These are phyloP conservation scores for Hycleus phaleratus DNA, from an alignment of 1,140 invertebrate species.

Conservation along the genomic window DNA sequence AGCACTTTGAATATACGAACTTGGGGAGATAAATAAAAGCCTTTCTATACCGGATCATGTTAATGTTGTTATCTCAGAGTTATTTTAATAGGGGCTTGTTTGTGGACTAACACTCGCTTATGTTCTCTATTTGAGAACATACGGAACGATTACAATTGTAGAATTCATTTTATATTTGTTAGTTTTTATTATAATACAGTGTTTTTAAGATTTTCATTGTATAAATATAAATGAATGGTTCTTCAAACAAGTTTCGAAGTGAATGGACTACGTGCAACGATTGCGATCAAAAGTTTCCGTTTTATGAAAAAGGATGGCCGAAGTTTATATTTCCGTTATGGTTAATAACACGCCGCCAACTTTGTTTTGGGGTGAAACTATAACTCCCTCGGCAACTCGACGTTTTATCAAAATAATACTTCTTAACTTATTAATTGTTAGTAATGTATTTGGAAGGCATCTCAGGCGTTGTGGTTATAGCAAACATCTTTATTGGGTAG, in stretches of 20 bases:
- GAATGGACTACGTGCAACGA: constrained; percentile 5
- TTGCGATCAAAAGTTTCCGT: constrained; percentile 26
- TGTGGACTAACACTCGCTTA: too few species aligned
- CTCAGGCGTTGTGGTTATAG: constrained; percentile 9
- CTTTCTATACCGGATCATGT: constrained; percentile 17
- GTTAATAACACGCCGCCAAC: constrained; percentile 30
- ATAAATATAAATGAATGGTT: too few species aligned
- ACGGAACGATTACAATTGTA: too few species aligned
- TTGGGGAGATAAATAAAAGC: constrained; percentile 20
- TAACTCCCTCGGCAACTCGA: constrained; percentile 24
- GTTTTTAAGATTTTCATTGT: too few species aligned
- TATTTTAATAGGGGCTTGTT: not conserved
- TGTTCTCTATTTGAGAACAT: too few species aligned
- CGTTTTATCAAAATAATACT: constrained; percentile 35
- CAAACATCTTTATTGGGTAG: constrained; percentile 3
- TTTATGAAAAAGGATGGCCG: constrained; percentile 36
- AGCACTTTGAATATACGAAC: constrained; percentile 20
- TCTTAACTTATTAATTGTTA: constrained; percentile 34
- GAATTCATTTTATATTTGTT: too few species aligned
- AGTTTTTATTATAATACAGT: too few species aligned
- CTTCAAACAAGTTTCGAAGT: too few species aligned
- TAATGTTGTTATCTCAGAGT: constrained; percentile 17
- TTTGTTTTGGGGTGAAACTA: constrained; percentile 25
- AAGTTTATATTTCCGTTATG: constrained; percentile 35
- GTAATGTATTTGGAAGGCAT: constrained; percentile 19